Evolutionary conservation across 2,888 invertebrate genomes (phyloP).

Genomic region (Aromia moschata): DNA sequence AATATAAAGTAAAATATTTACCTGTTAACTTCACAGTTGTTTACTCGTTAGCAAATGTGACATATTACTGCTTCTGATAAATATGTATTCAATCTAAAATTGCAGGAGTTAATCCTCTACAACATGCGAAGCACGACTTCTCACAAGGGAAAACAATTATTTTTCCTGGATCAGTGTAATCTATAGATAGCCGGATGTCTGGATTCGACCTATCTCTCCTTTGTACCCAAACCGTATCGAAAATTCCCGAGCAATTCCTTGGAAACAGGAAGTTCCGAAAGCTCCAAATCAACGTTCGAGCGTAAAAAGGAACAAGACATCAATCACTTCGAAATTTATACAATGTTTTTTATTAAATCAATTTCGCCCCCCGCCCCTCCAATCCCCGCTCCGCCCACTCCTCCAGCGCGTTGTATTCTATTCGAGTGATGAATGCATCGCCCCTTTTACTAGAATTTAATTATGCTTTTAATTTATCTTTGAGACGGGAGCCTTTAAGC

Average conservation of each 20-base stretch:
- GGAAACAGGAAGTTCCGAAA: background rate
- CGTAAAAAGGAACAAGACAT: conserved; percentile 6
- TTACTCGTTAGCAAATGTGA: no score
- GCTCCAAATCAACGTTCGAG: background rate
- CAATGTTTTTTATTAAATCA: conserved; percentile 25
- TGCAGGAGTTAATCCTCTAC: no score
- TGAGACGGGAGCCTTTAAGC: background rate
- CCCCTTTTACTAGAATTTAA: conserved; percentile 19
- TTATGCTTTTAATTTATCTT: conserved; percentile 12
- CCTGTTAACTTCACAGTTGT: no score
- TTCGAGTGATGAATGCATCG: conserved; percentile 13
- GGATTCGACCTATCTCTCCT: no score
- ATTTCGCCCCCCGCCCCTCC: conserved; percentile 8
- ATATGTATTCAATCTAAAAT: no score
- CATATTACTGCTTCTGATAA: no score
- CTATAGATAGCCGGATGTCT: no score
- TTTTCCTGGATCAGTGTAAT: no score
- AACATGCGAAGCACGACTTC: no score
- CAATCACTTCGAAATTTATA: conserved; percentile 19
- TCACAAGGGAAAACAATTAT: no score
- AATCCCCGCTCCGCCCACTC: background rate
- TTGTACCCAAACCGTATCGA: background rate
- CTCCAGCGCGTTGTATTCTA: background rate
- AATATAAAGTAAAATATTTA: no score
- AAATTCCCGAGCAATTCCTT: background rate